These are phyloP conservation scores for Lepus oiostolus DNA, from an alignment of 2,797 vertebrate genomes.

Conservation along the genomic window DNA sequence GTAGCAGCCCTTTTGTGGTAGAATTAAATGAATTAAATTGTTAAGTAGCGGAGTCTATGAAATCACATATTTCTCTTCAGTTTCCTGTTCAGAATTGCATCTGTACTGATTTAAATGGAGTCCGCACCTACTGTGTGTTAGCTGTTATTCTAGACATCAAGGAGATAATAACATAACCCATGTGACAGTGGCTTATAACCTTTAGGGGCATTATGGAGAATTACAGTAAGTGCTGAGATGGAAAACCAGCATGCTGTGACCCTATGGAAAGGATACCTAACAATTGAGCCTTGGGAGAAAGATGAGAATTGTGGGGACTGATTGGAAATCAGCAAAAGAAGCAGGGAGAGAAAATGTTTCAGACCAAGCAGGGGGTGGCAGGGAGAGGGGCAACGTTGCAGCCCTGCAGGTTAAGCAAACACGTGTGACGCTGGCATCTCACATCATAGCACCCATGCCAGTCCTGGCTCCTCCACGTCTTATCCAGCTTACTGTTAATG, in stretches of 20 bases:
- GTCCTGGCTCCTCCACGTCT: too few relatives aligned
- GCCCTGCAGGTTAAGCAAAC: too few relatives aligned
- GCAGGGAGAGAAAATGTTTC: not conserved
- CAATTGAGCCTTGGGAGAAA: not conserved
- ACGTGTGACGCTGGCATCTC: too few relatives aligned
- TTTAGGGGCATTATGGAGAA: not conserved
- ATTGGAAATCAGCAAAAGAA: conserved; percentile 5
- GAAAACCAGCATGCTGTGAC: too few relatives aligned
- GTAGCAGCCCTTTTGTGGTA: conserved; percentile 54
- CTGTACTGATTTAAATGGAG: conserved; percentile 53
- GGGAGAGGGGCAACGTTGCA: too few relatives aligned
- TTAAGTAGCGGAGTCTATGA: conserved; percentile 49
- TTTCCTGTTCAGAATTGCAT: conserved; percentile 13
- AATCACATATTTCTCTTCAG: conserved; percentile 48
- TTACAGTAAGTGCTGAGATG: not conserved
- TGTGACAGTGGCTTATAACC: not conserved
- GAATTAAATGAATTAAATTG: conserved; percentile 69
- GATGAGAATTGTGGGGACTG: not conserved
- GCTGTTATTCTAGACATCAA: not conserved
- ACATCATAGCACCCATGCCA: too few relatives aligned
- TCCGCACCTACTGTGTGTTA: conserved; percentile 69
- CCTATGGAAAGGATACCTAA: not conserved
- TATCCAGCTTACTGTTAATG: too few relatives aligned
- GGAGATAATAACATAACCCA: not conserved
- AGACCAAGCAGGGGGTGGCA: not conserved